Evolutionary conservation across 2,888 invertebrate species (phyloP), one percentile per base, ranked within the genome.

Genomic region (Brachylomia viminalis): DNA sequence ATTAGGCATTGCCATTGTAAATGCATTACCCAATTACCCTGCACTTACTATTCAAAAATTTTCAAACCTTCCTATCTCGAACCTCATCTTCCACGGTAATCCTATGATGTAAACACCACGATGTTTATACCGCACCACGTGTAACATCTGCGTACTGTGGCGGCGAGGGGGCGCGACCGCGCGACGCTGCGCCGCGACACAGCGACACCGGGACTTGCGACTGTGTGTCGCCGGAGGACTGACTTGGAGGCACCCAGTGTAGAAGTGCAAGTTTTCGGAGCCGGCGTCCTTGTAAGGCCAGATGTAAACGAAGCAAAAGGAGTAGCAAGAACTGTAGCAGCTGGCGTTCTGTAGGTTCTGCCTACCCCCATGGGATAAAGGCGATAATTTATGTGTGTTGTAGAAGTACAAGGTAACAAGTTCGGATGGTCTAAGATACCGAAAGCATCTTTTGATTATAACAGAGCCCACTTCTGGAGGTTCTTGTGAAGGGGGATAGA

Each of bases 151-250:
- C 61, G 75, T 70, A 62, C 49, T 38, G 20, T 49, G 71, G 85
- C 82, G 81, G 67, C 85, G 68, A 33, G 52, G 27, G 65, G 81
- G 23, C 85, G 84, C 83, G 83, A 80, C 80, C 75, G 23, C 85
- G 84, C 83, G 83, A 80, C 80, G 17, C n/a, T 4, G 27, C 62
- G 79, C 72, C 79, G 79, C 80, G 79, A 68, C 79, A 27, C n/a
- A 2, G 52, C 84, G 80, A 84, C 80, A 64, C 47, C 66, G 56
- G n/a, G 56, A 33, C 33, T 3, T 42, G 68, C 80, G 84, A 65
- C 81, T 49, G 20, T 49, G 47, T 30, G 84, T 68, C 81, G 81
- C 84, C 81, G 49, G 38, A 17, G 73, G 7, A 54, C 33, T 10
- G 42, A 30, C 47, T 30, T 52, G 33, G 23, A 56, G 77, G 49